Percentiles rank a stretch among this genome's conserved stretches.
These are phyloP conservation scores for Plebejus anna DNA, from an alignment of 2,888 invertebrate genomes.

Conservation along the genomic window DNA sequence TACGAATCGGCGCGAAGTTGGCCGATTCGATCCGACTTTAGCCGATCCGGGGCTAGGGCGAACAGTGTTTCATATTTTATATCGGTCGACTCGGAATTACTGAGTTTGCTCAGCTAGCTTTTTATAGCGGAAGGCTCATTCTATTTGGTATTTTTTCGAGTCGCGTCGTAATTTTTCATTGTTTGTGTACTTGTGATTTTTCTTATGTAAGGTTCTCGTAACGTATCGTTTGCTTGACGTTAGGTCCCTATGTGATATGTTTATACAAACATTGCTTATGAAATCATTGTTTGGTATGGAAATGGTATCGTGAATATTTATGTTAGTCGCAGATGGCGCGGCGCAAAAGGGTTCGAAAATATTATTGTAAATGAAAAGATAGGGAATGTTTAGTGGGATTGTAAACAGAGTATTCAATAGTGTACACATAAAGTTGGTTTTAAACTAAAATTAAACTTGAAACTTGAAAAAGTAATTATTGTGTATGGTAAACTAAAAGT, in stretches of 20 bases:
- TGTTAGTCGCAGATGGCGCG: constrained; percentile 6
- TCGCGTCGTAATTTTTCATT: constrained; percentile 62
- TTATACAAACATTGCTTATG: constrained; percentile 28
- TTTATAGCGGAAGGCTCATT: constrained; percentile 68
- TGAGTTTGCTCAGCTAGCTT: constrained; percentile 74
- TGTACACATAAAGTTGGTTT: neutral
- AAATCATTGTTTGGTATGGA: constrained; percentile 24
- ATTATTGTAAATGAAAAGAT: neutral
- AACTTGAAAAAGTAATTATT: neutral
- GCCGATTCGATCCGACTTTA: constrained; percentile 53
- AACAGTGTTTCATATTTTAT: constrained; percentile 79
- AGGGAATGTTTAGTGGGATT: neutral
- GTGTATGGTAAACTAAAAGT: too few species aligned
- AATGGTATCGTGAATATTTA: constrained; percentile 16
- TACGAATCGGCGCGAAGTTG: constrained; percentile 53
- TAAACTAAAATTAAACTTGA: neutral
- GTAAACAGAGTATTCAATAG: neutral
- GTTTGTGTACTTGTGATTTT: constrained; percentile 59
- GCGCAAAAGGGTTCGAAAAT: constrained; percentile 18
- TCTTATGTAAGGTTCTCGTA: constrained; percentile 45
- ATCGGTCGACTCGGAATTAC: constrained; percentile 73
- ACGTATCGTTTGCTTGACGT: constrained; percentile 33
- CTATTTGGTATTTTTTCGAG: constrained; percentile 65
- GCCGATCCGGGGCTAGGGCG: constrained; percentile 49
- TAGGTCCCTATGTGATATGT: constrained; percentile 35